Evolutionary conservation across 2,888 invertebrate species (phyloP), one percentile per base, ranked within the genome.

Genomic region (Leucophora obtusa): DNA sequence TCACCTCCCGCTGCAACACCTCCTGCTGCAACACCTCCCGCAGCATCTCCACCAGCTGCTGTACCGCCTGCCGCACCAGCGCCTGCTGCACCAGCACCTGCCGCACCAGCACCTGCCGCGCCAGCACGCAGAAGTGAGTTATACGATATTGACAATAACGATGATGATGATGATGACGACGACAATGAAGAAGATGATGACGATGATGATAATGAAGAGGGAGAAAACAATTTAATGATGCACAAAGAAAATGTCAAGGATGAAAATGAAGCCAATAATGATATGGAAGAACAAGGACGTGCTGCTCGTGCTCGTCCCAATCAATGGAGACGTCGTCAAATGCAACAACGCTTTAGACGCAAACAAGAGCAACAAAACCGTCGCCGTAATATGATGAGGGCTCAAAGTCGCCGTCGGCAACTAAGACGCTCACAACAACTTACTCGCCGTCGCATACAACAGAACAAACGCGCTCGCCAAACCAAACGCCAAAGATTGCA

Each of bases 401-500:
- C 21, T 21, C 21, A 21, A 21, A 2, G 21, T 21, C 70, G 28
- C 2, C 60, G 53, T 18, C 53, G n/a, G n/a, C n/a, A n/a, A n/a
- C n/a, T n/a, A n/a, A n/a, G n/a, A n/a, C n/a, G n/a, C n/a, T n/a
- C n/a, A n/a, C n/a, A n/a, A n/a, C n/a, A n/a, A n/a, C n/a, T n/a
- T n/a, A n/a, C n/a, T n/a, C n/a, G n/a, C n/a, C n/a, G 35, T 10
- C 68, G 68, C 54, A n/a, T 5, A 8, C 58, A 58, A 33, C 43
- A 7, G 28, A 59, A 69, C 18, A 18, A 85, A 78, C 86, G 84
- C 2, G 28, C 65, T 1, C 84, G 84, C 10, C 17, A 77, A 15
- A 11, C 18, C 9, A 35, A 21, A 33, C 28, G 28, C 47, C 14
- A 10, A 11, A 15, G 24, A 33, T 0, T 5, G 28, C 53, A 43